A percentile compares a stretch with the other conserved stretches of the same genome.
Evolutionary conservation across 35 echinoderm and acorn worm species (phyloP).

Genomic region (Holothuria glaberrima): DNA sequence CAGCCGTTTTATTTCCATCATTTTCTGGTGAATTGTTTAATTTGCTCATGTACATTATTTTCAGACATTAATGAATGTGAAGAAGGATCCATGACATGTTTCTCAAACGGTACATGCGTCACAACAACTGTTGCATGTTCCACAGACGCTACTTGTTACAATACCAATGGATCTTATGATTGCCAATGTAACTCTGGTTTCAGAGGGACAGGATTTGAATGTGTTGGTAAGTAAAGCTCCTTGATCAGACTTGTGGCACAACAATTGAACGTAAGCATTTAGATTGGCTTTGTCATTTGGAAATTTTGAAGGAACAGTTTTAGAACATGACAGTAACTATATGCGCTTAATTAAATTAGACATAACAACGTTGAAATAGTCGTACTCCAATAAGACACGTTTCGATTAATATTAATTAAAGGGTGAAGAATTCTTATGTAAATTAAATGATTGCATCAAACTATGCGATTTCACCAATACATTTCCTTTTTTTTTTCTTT

Average conservation of each 20-base stretch:
- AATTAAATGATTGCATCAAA: too few species aligned
- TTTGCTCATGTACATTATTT: neutral
- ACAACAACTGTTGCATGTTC: neutral
- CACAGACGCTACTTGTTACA: constrained; percentile 2
- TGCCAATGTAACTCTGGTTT: constrained; percentile 15
- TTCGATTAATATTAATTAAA: too few species aligned
- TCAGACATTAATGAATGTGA: constrained; percentile 37
- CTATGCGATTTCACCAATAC: too few species aligned
- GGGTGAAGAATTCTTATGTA: neutral
- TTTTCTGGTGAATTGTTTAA: neutral
- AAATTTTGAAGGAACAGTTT: neutral
- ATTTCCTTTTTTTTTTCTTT: neutral
- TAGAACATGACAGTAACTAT: too few species aligned
- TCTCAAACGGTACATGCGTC: constrained; percentile 19
- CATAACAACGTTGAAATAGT: too few species aligned
- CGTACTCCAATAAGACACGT: too few species aligned
- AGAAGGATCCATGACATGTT: neutral
- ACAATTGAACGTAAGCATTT: too few species aligned
- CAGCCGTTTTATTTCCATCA: too few species aligned
- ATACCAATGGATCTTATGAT: constrained; percentile 23
- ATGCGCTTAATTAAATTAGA: too few species aligned
- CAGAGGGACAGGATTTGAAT: constrained; percentile 20
- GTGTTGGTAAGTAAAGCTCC: constrained; percentile 37
- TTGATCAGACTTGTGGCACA: too few species aligned
- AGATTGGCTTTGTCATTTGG: neutral